Evolutionary conservation across 2,113 vertebrate genomes (phyloP).

Genomic region (Forbesichthys agassizii): DNA sequence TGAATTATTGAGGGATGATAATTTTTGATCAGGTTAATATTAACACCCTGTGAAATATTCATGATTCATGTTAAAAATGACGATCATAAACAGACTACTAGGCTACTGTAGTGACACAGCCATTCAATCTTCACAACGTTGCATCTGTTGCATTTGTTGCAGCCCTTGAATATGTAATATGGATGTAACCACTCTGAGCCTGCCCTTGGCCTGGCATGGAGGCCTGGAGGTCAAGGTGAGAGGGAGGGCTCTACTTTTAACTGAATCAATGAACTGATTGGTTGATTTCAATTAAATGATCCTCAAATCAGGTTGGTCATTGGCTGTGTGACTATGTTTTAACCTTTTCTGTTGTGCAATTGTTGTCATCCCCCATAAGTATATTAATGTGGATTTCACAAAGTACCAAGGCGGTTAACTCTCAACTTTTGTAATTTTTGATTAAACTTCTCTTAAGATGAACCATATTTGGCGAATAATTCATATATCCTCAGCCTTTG

Average conservation of each 20-base stretch:
- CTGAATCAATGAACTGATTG: slow-evolving; percentile 49
- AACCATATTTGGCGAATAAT: slow-evolving; percentile 47
- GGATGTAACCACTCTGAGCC: slow-evolving; percentile 21
- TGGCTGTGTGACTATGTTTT: slow-evolving; percentile 11
- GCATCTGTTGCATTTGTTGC: slow-evolving; percentile 11
- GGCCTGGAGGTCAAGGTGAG: neutral
- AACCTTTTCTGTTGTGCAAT: neutral
- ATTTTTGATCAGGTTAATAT: slow-evolving; percentile 81
- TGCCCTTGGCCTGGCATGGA: slow-evolving; percentile 37
- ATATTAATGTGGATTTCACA: slow-evolving; percentile 22
- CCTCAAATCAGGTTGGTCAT: slow-evolving; percentile 6
- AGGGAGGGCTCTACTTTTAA: neutral
- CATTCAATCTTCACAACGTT: slow-evolving; percentile 30
- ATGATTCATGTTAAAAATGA: slow-evolving; percentile 61
- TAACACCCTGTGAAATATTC: slow-evolving; percentile 75
- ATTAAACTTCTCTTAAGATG: slow-evolving; percentile 49
- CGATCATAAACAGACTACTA: slow-evolving; percentile 67
- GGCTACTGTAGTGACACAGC: neutral
- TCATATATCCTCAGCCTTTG: slow-evolving; percentile 42
- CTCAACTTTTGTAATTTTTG: slow-evolving; percentile 44
- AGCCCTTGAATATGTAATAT: slow-evolving; percentile 54
- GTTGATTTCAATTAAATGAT: slow-evolving; percentile 9
- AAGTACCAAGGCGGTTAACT: slow-evolving; percentile 22
- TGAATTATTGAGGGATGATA: slow-evolving; percentile 77
- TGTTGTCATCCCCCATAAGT: neutral